A percentile compares a stretch with the other conserved stretches of the same genome.
Evolutionary conservation across 92 coral and sea anemone species (phyloP).

Genomic region (Metridium senile): DNA sequence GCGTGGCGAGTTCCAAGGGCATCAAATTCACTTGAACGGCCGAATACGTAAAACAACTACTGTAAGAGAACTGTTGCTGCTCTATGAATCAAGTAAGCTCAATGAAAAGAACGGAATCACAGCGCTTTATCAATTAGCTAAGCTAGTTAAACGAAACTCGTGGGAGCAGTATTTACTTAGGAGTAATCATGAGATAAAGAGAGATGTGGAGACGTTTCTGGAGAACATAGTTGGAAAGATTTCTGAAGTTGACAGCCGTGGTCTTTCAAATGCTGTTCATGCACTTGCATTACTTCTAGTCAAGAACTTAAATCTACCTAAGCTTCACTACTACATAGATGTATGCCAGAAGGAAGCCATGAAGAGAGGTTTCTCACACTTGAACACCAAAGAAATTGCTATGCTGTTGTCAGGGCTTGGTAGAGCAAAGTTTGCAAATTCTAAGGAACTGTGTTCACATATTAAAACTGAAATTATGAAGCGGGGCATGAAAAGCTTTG

Average conservation of each 20-base stretch:
- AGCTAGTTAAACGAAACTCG: slow-evolving; percentile 16
- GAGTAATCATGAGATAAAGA: slow-evolving; percentile 12
- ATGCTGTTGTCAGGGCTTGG: slow-evolving; percentile 50
- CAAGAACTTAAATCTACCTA: slow-evolving; percentile 20
- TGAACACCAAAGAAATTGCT: slow-evolving; percentile 28
- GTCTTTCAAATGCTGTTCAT: slow-evolving; percentile 40
- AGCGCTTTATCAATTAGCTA: slow-evolving; percentile 35
- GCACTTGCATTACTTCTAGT: slow-evolving; percentile 33
- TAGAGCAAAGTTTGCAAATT: slow-evolving; percentile 31
- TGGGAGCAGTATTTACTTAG: slow-evolving; percentile 26
- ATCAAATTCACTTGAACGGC: slow-evolving; percentile 30
- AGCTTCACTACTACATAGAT: slow-evolving; percentile 9
- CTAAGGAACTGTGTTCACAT: slow-evolving; percentile 1
- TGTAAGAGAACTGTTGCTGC: slow-evolving; percentile 16
- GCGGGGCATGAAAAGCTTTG: slow-evolving; percentile 29
- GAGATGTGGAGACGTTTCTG: slow-evolving; percentile 7
- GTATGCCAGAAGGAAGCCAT: slow-evolving; percentile 19
- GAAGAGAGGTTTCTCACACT: slow-evolving; percentile 25
- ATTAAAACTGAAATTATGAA: slow-evolving; percentile 26
- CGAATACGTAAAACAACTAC: slow-evolving; percentile 12
- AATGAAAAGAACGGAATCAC: slow-evolving; percentile 34
- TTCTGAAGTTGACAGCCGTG: slow-evolving; percentile 26
- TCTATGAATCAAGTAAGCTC: slow-evolving; percentile 25
- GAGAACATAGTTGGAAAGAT: slow-evolving; percentile 10
- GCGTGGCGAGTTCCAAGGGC: slow-evolving; percentile 31